Conservation (phyloP, 2,113 vertebrate genomes). For the Cyanoramphus novaezelandiae region DNA sequence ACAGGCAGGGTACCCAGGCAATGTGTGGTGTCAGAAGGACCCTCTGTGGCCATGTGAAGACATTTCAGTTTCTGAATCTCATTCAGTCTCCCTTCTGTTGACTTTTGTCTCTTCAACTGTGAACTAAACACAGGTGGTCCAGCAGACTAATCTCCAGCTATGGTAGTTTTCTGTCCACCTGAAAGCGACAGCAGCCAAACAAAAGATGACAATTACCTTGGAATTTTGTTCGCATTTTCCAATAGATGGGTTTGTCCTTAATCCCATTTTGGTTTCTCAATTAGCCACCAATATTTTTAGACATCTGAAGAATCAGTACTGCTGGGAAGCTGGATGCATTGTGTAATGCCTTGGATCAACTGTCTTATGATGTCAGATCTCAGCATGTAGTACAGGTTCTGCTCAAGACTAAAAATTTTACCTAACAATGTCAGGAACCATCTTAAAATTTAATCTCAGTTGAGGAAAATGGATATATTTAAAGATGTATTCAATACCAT, state of each 20-base stretch:
- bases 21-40: background rate
- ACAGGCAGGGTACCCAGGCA: background rate
- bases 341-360: background rate
- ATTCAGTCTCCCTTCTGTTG: background rate
- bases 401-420: background rate
- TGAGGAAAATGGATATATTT: background rate
- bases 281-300: background rate
- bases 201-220: background rate
- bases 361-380: background rate
- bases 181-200: background rate
- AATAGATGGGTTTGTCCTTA: background rate
- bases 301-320: background rate
- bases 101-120: background rate
- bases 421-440: background rate
- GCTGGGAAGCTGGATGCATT: background rate
- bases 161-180: background rate
- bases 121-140: background rate
- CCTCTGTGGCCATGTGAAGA: background rate
- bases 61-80: background rate
- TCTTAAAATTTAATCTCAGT: background rate
- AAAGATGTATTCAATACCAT: background rate
- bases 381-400: background rate
- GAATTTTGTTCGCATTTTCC: background rate
- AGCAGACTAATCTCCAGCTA: background rate
- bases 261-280: background rate